Percentiles rank a stretch among this genome's conserved stretches.
Evolutionary conservation across 2,888 invertebrate species (phyloP).

Genomic region (Melieria omissa): DNA sequence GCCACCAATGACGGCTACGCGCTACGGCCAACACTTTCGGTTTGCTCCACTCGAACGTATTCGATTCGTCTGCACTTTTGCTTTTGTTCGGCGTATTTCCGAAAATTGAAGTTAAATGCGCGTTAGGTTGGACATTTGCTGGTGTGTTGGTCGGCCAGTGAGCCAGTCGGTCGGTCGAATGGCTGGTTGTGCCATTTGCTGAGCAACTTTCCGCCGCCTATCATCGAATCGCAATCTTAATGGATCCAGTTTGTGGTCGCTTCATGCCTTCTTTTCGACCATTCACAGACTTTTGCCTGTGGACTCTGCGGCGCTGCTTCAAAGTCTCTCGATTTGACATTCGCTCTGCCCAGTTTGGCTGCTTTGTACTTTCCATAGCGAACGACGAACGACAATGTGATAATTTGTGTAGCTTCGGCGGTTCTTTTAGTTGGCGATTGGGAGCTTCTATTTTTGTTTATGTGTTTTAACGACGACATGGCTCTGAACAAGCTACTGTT

Average conservation of each 20-base stretch:
- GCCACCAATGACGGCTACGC: too few species aligned
- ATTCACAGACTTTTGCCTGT: background rate
- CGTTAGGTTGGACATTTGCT: background rate
- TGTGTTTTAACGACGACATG: constrained; percentile 30
- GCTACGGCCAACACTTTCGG: too few species aligned
- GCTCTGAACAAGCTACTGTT: constrained; percentile 28
- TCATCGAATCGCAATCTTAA: constrained; percentile 28
- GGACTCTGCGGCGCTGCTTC: constrained; percentile 2
- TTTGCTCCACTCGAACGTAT: too few species aligned
- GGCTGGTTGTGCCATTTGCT: constrained; percentile 8
- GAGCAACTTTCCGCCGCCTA: background rate
- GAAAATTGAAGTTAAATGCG: constrained; percentile 19
- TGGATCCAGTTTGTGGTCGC: constrained; percentile 33
- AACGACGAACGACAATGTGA: too few species aligned
- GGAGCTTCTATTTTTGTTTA: too few species aligned
- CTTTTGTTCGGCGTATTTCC: too few species aligned
- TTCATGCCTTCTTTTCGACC: constrained; percentile 15
- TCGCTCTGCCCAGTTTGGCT: background rate
- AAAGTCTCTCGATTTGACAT: constrained; percentile 22
- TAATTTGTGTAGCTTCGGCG: too few species aligned
- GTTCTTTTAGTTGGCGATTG: too few species aligned
- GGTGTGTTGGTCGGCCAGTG: background rate
- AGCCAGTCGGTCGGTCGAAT: background rate
- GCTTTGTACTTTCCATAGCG: background rate
- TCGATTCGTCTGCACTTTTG: too few species aligned